phyloP scores from a whole-genome alignment of 2,797 vertebrate species.

The Rhinoraja longicauda region DNA sequence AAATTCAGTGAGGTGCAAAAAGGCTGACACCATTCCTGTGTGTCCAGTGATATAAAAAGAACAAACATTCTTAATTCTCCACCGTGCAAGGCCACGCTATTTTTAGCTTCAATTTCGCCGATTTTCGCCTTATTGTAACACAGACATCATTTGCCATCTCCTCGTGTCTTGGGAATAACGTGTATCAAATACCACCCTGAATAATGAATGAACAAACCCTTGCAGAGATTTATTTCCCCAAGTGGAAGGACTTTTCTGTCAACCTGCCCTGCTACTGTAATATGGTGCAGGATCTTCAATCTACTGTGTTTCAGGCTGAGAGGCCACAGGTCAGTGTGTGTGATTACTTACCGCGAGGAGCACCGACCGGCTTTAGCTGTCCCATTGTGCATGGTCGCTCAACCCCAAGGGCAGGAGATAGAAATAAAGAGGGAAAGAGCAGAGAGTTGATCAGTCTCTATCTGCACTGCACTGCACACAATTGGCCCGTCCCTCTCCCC shows the following conservation, averaged over 20 bases:
- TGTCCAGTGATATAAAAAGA: background rate
- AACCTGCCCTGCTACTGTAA: background rate
- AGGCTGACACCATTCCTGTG: background rate
- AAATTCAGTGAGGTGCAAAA: background rate
- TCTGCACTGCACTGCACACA: background rate
- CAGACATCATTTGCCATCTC: conserved; percentile 31
- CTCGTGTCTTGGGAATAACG: background rate
- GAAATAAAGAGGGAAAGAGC: background rate
- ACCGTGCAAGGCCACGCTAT: background rate
- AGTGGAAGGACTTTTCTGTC: conserved; percentile 4
- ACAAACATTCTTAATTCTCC: conserved; percentile 2
- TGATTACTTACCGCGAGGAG: background rate
- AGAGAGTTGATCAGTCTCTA: background rate
- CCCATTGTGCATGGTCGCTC: background rate
- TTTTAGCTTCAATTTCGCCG: background rate
- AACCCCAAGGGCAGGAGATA: background rate
- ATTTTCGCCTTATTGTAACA: background rate
- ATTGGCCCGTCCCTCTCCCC: background rate
- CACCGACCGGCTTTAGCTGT: background rate
- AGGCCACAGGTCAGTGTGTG: background rate
- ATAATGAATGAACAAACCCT: conserved; percentile 29
- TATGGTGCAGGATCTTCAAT: background rate
- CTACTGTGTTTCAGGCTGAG: background rate
- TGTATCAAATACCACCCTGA: conserved; percentile 31
- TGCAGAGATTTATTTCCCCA: conserved; percentile 17